A percentile compares a stretch with the other conserved stretches of the same genome.
Conservation (phyloP, 2,888 invertebrate genomes). For the Clostera curtula region DNA sequence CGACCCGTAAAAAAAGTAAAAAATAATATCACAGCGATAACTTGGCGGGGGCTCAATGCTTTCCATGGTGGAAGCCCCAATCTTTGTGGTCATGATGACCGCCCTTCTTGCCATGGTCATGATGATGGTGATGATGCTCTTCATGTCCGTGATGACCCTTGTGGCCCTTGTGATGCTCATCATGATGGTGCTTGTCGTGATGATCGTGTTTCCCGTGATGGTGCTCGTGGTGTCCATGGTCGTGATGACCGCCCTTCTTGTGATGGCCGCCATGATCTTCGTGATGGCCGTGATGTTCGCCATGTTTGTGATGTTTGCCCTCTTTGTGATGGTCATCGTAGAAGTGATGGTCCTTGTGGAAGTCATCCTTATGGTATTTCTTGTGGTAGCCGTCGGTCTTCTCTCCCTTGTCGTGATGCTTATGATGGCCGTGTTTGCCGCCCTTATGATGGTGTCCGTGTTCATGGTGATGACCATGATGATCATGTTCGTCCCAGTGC, state of each 20-base stretch:
- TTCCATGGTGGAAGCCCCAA: conserved; percentile 66
- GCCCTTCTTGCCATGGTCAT: conserved; percentile 68
- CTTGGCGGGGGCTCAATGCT: conserved; percentile 46
- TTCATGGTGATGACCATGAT: conserved; percentile 61
- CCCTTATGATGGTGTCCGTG: conserved; percentile 66
- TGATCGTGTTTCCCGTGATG: conserved; percentile 64
- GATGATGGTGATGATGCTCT: conserved; percentile 63
- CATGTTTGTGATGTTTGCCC: conserved; percentile 67
- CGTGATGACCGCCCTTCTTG: conserved; percentile 65
- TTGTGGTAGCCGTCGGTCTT: conserved; percentile 64
- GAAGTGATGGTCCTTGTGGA: conserved; percentile 68
- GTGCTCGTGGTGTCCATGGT: conserved; percentile 61
- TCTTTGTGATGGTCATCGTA: conserved; percentile 64
- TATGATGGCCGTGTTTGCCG: conserved; percentile 59
- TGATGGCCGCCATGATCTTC: conserved; percentile 57
- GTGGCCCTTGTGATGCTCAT: conserved; percentile 63
- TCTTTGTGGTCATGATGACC: conserved; percentile 62
- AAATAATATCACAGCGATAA: conserved; percentile 50
- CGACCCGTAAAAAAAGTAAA: conserved; percentile 36
- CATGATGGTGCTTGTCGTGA: conserved; percentile 63
- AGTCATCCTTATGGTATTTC: conserved; percentile 65
- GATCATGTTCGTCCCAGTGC: conserved; percentile 58
- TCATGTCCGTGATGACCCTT: conserved; percentile 68
- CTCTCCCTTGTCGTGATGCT: conserved; percentile 65
- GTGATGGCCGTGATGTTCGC: conserved; percentile 63